phyloP scores from a whole-genome alignment of 1,140 invertebrate genomes.

The Drosophila prosaltans region DNA sequence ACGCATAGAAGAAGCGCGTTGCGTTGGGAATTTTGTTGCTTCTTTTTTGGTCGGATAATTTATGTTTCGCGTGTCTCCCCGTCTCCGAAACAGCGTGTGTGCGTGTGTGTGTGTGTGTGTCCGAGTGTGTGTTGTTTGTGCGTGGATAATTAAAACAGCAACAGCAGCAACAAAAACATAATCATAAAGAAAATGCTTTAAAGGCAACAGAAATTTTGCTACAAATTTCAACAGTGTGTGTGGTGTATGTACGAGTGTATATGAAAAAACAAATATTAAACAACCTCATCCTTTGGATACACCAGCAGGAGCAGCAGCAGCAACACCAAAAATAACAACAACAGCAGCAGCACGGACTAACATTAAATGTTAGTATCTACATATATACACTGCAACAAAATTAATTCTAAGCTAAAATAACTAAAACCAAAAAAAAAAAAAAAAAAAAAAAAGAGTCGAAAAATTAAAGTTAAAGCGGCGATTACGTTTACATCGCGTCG shows the following conservation, averaged over 20 bases:
- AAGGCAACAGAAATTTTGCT: slow-evolving; percentile 38
- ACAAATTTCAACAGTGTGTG: slow-evolving; percentile 29
- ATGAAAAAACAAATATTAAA: slow-evolving; percentile 36
- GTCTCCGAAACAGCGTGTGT: slow-evolving; percentile 27
- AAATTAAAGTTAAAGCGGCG: slow-evolving; percentile 60
- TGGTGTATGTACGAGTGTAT: background rate
- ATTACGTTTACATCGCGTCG: slow-evolving; percentile 57
- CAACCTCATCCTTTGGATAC: slow-evolving; percentile 48
- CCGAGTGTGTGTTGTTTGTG: slow-evolving; percentile 22
- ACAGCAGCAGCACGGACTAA: slow-evolving; percentile 43
- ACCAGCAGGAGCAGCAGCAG: slow-evolving; percentile 21
- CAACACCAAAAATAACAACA: background rate
- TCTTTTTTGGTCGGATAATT: slow-evolving; percentile 50
- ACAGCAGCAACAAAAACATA: slow-evolving; percentile 41
- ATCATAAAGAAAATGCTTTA: slow-evolving; percentile 43
- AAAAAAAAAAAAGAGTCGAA: slow-evolving; percentile 7
- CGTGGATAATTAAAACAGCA: slow-evolving; percentile 55
- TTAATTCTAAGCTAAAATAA: slow-evolving; percentile 48
- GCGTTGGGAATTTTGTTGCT: slow-evolving; percentile 63
- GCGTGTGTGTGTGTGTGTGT: slow-evolving; percentile 9
- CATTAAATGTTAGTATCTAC: slow-evolving; percentile 71
- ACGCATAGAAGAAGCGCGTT: slow-evolving; percentile 26
- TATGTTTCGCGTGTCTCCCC: slow-evolving; percentile 47
- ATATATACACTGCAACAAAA: background rate
- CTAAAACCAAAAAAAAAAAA: slow-evolving; percentile 24